phyloP scores from a whole-genome alignment of 1,140 invertebrate genomes.

The Trichonephila clavata region DNA sequence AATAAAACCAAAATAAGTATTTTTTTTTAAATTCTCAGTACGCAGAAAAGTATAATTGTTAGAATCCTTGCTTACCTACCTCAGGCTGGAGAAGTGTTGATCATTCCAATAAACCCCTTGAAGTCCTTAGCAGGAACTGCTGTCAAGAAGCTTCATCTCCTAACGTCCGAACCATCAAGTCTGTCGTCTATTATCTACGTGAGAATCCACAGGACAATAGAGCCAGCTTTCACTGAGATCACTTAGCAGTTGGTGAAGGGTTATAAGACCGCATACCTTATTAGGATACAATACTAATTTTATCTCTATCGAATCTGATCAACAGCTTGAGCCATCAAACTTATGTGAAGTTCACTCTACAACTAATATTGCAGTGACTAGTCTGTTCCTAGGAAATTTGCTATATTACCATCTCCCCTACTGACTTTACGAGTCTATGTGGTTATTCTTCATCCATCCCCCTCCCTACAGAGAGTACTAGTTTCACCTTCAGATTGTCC shows the following conservation, averaged over 20 bases:
- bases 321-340: not conserved
- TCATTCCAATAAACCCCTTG: not conserved
- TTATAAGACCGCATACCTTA: not conserved
- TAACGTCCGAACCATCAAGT: not conserved
- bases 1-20: too few relatives aligned
- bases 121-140: not conserved
- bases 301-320: constrained; percentile 56
- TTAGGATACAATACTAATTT: constrained; percentile 46
- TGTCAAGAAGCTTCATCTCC: not conserved
- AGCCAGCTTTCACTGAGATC: not conserved
- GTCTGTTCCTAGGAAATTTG: constrained; percentile 6
- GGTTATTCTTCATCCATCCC: not conserved
- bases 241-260: not conserved
- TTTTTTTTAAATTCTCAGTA: too few relatives aligned
- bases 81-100: not conserved
- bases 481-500: constrained; percentile 21
- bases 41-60: not conserved
- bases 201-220: constrained; percentile 15
- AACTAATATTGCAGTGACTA: constrained; percentile 2
- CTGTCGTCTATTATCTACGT: not conserved
- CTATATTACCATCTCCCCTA: constrained; percentile 16
- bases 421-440: constrained; percentile 4
- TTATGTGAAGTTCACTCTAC: not conserved
- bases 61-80: not conserved
- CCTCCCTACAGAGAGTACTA: not conserved